Evolutionary conservation across 2,888 invertebrate genomes (phyloP), one percentile per base, ranked within the genome.

Genomic region (Diplolepis rosae): DNA sequence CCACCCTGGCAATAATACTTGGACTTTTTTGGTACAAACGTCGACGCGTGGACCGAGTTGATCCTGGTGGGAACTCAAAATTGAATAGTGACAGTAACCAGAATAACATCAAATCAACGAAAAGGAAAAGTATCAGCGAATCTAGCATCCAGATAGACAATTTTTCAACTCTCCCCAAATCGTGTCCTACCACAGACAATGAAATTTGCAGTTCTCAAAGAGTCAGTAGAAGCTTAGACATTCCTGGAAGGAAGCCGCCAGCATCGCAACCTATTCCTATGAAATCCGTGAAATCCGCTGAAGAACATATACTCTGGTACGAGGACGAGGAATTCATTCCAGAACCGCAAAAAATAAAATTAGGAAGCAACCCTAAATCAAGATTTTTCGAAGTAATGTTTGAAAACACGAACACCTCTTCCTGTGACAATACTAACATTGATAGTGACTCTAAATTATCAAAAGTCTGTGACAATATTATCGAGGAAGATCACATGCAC

Each of bases 21-120:
- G 94, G 94, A 83, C 92, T 95, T 89, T 93, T 93, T 88, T 95
- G 95, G 95, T 94, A 94, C 92, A 93, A 93, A 90, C 94, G 93
- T 91, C 94, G 93, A 90, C 92, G 92, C 89, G 92, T 91, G 87
- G 92, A 92, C 88, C 92, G 91, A 92, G 93, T 92, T 93, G 94
- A 94, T 92, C 93, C 93, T 79, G 94, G 93, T 85, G 93, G 93
- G 90, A 90, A 50, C 4, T 69, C 18, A 32, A 75, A 65, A 28
- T 61, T 66, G 70, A 69, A 72, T 67, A 73, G 76, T 69, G 77
- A 70, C 27, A 70, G 48, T 27, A 70, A 68, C 66, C 65, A 51
- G 39, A 67, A 70, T 51, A 66, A 73, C 39, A 73, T 67, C 39
- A 42, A 69, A 1, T 13, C 70, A 48, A 66, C 76, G n/a, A 80